These are phyloP conservation scores for Polydrusus pterygomalis DNA, from an alignment of 2,888 invertebrate species.

Conservation along the genomic window DNA sequence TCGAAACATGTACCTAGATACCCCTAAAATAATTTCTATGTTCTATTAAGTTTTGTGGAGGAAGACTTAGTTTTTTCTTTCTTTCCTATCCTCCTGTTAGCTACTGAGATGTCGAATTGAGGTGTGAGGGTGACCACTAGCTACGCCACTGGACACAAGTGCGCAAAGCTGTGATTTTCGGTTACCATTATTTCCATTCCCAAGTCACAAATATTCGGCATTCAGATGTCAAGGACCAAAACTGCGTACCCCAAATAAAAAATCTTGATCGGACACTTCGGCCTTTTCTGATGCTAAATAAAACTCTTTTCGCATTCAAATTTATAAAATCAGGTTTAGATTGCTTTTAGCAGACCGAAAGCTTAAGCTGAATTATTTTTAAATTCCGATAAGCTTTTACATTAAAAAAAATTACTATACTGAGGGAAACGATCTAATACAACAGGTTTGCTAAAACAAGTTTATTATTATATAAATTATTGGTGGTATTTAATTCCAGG, in stretches of 20 bases:
- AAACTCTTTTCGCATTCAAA: background rate
- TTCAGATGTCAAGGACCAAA: background rate
- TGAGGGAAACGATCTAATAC: too few species aligned
- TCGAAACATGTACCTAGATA: too few species aligned
- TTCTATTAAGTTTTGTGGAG: too few species aligned
- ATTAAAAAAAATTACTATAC: too few species aligned
- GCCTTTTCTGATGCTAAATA: slow-evolving; percentile 1
- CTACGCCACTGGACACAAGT: background rate
- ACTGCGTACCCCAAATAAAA: background rate
- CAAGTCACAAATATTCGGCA: background rate
- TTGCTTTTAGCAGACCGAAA: background rate
- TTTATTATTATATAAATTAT: too few species aligned
- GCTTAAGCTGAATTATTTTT: background rate
- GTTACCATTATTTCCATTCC: background rate
- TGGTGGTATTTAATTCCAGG: too few species aligned
- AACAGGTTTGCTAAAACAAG: too few species aligned
- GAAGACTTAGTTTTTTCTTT: too few species aligned
- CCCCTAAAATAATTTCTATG: too few species aligned
- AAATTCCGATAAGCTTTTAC: background rate
- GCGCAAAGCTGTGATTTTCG: background rate
- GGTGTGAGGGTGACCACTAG: too few species aligned
- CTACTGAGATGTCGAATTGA: too few species aligned
- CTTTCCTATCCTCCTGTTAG: too few species aligned
- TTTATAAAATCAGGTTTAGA: background rate
- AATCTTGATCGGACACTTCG: background rate